phyloP scores from a whole-genome alignment of 2,888 invertebrate species.

The Leptogaster cylindrica region DNA sequence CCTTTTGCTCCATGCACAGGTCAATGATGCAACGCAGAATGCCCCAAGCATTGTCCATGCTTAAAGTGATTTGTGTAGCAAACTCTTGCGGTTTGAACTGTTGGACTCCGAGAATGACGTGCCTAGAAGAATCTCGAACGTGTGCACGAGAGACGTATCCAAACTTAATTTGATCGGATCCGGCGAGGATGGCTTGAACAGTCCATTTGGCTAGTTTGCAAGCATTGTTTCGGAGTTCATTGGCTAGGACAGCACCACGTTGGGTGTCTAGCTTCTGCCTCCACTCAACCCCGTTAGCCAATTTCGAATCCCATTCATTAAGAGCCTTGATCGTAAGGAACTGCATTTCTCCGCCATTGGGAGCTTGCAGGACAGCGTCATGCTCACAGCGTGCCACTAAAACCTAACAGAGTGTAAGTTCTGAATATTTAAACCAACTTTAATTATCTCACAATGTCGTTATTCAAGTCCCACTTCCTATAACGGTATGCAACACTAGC shows the following conservation, averaged over 20 bases:
- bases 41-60: conserved; percentile 99
- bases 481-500: conserved; percentile 97
- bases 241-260: conserved; percentile 96
- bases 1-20: conserved; percentile 94
- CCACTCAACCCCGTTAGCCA: conserved; percentile 98
- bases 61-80: conserved; percentile 97
- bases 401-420: conserved; percentile 61
- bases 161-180: conserved; percentile 97
- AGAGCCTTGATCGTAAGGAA: conserved; percentile 95
- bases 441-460: conserved; percentile 85
- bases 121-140: conserved; percentile 92
- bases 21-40: conserved; percentile 96
- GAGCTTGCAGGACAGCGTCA: conserved; percentile 89
- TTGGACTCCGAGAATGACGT: conserved; percentile 95
- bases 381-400: conserved; percentile 95
- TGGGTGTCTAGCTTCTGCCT: conserved; percentile 96
- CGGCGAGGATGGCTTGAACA: conserved; percentile 90
- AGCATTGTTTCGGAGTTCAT: conserved; percentile 98
- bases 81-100: conserved; percentile 99
- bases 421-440: too few species aligned
- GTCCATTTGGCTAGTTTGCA: conserved; percentile 99
- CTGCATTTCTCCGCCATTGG: conserved; percentile 88
- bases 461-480: conserved; percentile 95
- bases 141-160: conserved; percentile 97
- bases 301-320: conserved; percentile 98